Conservation (phyloP, 1,140 invertebrate genomes). For the Brachionus calyciflorus region DNA sequence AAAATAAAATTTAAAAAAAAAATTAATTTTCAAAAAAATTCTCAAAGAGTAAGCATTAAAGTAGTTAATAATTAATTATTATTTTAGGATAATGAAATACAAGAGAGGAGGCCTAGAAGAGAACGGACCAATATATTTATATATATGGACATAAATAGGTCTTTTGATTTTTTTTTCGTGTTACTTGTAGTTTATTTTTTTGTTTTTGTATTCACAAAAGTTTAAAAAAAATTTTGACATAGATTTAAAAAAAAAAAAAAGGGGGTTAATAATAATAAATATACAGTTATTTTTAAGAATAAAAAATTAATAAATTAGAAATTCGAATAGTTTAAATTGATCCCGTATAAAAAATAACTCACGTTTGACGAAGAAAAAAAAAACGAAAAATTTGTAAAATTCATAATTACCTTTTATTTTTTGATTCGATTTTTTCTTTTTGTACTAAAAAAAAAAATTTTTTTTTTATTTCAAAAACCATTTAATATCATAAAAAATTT, state of each 20-base stretch:
- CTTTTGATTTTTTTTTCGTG: neutral
- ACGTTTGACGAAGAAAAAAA: neutral
- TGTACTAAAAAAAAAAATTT: slow-evolving; percentile 16
- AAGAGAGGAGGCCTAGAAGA: too few relatives aligned
- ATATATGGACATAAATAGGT: too few relatives aligned
- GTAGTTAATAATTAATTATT: too few relatives aligned
- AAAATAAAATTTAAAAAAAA: too few relatives aligned
- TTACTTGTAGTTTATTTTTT: neutral
- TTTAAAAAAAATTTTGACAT: slow-evolving; percentile 19
- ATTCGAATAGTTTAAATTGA: slow-evolving; percentile 8
- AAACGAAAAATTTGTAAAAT: neutral
- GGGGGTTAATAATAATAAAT: neutral
- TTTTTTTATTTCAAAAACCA: neutral
- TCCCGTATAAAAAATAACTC: neutral
- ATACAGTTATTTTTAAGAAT: neutral
- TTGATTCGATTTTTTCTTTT: slow-evolving; percentile 9
- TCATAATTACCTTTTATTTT: slow-evolving; percentile 34
- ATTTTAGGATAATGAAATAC: too few relatives aligned
- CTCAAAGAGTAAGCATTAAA: too few relatives aligned
- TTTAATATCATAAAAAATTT: too few relatives aligned
- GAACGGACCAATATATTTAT: too few relatives aligned
- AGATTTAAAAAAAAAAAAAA: slow-evolving; percentile 13
- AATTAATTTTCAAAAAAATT: too few relatives aligned
- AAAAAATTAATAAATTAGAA: slow-evolving; percentile 20
- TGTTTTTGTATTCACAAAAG: neutral